Base-by-base conservation (phyloP, 2,888 invertebrate genomes). In the Agrypnus murinus region DNA sequence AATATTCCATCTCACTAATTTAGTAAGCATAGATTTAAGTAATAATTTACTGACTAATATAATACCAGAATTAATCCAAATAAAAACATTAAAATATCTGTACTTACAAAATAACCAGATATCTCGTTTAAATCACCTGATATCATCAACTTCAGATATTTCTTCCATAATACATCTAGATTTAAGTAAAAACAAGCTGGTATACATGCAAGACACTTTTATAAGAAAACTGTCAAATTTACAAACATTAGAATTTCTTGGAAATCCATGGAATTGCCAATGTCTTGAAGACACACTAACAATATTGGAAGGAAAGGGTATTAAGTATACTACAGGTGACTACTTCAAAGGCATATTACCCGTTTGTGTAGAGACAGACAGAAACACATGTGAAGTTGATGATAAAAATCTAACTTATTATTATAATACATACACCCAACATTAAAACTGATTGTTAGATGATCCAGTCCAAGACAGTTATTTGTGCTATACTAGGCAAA, bases 251-350 rank as follows among this genome's bases (percentile, higher is more conserved):
- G 74, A 79, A 67, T 70, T 79, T 53, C 65, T 63, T 34, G 76
- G 74, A 15, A 79, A 80, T 65, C 75, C 77, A 10, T 80, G 79
- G 79, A 74, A 78, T 45, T 77, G 77, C 66, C 65, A 73, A 53
- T 77, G 75, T 65, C 71, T 79, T 7, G 66, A 74, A 15, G 65
- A 73, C 8, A 3, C 25, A 4, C 2, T 19, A 4, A 25, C 1
- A 48, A 25, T 9, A n/a, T 2, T 48, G 9, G 25, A 19, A 10
- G 25, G 10, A 10, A 48, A 25, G 25, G 19, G 19, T n/a, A 15
- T 48, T n/a, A 48, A n/a, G 9, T 48, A 25, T 48, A 48, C 48
- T 10, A 5, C 48, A 3, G 48, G 15, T 10, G 48, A 48, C 3
- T 48, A 48, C 25, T 48, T 19, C 10, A n/a, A 43, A 1, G 60